Evolutionary conservation across 2,888 invertebrate genomes (phyloP).

Genomic region (Troides helena): DNA sequence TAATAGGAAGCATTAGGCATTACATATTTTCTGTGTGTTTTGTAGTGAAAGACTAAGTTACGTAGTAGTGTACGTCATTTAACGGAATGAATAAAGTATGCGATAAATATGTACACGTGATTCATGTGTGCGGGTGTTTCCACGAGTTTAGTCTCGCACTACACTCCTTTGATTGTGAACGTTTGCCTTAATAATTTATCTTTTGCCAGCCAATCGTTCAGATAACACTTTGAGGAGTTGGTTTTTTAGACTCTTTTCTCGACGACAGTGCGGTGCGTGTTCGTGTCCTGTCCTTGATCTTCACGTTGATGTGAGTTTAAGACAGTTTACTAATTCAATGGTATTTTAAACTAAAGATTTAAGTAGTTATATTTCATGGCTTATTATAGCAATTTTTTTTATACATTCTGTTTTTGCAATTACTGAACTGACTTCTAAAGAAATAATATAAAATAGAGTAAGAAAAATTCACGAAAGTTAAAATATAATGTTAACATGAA

Average conservation of each 20-base stretch:
- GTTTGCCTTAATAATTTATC: slow-evolving; percentile 7
- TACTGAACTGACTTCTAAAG: background rate
- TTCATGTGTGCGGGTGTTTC: slow-evolving; percentile 20
- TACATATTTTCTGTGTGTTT: background rate
- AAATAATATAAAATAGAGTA: no score
- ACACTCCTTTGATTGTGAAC: slow-evolving; percentile 9
- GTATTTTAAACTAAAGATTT: background rate
- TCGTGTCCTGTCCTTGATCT: slow-evolving; percentile 13
- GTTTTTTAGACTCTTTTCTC: background rate
- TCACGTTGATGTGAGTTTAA: slow-evolving; percentile 19
- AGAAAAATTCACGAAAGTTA: background rate
- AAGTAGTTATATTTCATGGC: background rate
- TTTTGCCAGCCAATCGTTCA: background rate
- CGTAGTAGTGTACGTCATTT: background rate
- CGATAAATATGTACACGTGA: slow-evolving; percentile 16
- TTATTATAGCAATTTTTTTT: background rate
- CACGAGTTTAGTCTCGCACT: slow-evolving; percentile 17
- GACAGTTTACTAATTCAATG: background rate
- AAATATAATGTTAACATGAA: no score
- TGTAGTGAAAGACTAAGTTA: background rate
- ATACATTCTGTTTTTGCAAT: background rate
- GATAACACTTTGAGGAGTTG: slow-evolving; percentile 3
- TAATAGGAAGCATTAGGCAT: background rate
- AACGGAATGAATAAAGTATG: slow-evolving; percentile 15
- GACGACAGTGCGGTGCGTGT: slow-evolving; percentile 4